Percentiles rank a stretch among this genome's conserved stretches.
These are phyloP conservation scores for Apantesis nais DNA, from an alignment of 2,888 invertebrate species.

Conservation along the genomic window DNA sequence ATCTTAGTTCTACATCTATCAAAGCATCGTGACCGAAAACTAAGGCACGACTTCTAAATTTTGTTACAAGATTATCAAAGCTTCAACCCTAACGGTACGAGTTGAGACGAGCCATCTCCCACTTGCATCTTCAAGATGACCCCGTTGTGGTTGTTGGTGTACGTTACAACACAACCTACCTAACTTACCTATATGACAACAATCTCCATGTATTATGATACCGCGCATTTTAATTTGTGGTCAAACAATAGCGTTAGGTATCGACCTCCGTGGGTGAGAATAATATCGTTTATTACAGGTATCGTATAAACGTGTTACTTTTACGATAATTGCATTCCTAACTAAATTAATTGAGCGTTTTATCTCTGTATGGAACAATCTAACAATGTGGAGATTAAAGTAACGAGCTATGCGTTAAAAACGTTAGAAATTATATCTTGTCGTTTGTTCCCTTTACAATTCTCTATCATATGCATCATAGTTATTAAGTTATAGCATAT, in stretches of 20 bases:
- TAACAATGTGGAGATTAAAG: neutral
- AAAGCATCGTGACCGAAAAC: neutral
- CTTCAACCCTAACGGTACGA: constrained; percentile 40
- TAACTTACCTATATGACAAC: constrained; percentile 12
- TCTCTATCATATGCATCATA: no score
- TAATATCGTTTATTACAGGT: neutral
- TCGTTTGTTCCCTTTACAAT: no score
- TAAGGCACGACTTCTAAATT: constrained; percentile 11
- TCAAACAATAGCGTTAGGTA: constrained; percentile 27
- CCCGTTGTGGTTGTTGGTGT: constrained; percentile 49
- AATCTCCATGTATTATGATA: constrained; percentile 15
- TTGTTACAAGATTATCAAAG: constrained; percentile 13
- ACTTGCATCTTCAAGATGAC: constrained; percentile 37
- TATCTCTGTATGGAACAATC: neutral
- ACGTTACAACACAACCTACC: constrained; percentile 33
- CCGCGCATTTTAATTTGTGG: constrained; percentile 29
- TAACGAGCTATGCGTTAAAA: no score
- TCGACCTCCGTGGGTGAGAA: constrained; percentile 8
- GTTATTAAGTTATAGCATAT: no score
- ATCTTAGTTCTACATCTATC: neutral
- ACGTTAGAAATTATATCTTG: no score
- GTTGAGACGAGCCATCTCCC: constrained; percentile 39
- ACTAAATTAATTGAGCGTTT: neutral
- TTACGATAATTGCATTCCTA: neutral
- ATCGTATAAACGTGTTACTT: neutral